These are phyloP conservation scores for Unio pictorum DNA, from an alignment of 2,888 invertebrate species.

Conservation along the genomic window DNA sequence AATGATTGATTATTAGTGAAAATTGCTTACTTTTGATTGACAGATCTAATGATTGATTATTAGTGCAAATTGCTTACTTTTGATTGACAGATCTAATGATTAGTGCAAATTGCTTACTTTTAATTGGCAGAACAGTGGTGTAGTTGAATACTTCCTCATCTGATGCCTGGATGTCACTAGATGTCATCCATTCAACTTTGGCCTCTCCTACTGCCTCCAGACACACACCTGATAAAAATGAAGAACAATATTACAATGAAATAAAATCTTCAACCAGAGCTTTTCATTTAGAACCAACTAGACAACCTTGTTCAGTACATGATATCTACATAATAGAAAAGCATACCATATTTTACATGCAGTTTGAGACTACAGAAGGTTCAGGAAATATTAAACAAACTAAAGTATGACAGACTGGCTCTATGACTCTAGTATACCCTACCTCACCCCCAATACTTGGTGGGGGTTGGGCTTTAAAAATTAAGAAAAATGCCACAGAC, in stretches of 20 bases:
- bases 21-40: too few relatives aligned
- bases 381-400: too few relatives aligned
- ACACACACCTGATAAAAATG: slow-evolving; percentile 54
- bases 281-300: not conserved
- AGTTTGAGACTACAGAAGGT: not conserved
- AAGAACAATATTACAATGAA: not conserved
- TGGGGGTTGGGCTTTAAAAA: too few relatives aligned
- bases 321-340: not conserved
- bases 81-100: slow-evolving; percentile 24
- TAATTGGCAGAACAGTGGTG: slow-evolving; percentile 63
- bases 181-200: slow-evolving; percentile 67
- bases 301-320: not conserved
- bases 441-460: too few relatives aligned
- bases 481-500: too few relatives aligned
- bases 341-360: not conserved
- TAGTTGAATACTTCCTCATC: slow-evolving; percentile 66
- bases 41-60: too few relatives aligned
- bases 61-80: slow-evolving; percentile 38
- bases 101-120: slow-evolving; percentile 43
- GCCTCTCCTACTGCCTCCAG: slow-evolving; percentile 64
- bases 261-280: not conserved
- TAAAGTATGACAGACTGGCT: too few relatives aligned
- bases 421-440: too few relatives aligned
- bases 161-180: slow-evolving; percentile 65
- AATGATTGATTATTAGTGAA: too few relatives aligned